Evolutionary conservation across 2,113 vertebrate species (phyloP).

Genomic region (Pseudolaguvia tuberculata): DNA sequence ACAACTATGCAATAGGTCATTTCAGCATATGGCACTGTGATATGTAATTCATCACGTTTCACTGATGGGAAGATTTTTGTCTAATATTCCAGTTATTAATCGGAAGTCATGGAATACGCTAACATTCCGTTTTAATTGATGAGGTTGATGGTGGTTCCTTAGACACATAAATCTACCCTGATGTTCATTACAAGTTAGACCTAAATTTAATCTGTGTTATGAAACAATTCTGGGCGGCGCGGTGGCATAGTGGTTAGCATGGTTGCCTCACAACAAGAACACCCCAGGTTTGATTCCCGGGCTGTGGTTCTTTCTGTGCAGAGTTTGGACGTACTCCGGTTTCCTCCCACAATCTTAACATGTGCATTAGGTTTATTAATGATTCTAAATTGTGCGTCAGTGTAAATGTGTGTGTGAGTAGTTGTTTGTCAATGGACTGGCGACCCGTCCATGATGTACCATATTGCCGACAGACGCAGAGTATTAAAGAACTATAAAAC

Average conservation of each 20-base stretch:
- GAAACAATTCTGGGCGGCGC: conserved; percentile 1
- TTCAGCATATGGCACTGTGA: conserved; percentile 4
- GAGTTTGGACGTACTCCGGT: too few species aligned
- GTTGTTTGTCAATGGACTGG: too few species aligned
- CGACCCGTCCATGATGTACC: too few species aligned
- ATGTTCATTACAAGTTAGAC: conserved; percentile 14
- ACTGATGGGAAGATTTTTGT: conserved; percentile 1
- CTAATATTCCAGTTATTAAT: background rate
- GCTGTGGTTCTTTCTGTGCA: too few species aligned
- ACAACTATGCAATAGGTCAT: conserved; percentile 18
- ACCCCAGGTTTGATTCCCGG: too few species aligned
- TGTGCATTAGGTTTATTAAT: too few species aligned
- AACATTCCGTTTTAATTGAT: conserved; percentile 11
- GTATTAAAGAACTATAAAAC: background rate
- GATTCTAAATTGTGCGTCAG: too few species aligned
- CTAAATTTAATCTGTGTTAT: conserved; percentile 24
- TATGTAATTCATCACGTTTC: conserved; percentile 27
- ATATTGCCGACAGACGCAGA: conserved; percentile 10
- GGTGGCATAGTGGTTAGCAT: too few species aligned
- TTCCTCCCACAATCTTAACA: too few species aligned
- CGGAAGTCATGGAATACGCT: background rate
- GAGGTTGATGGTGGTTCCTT: conserved; percentile 40
- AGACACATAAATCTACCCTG: conserved; percentile 35
- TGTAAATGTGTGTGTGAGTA: too few species aligned
- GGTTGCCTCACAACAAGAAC: too few species aligned